Conservation (phyloP, 2,888 invertebrate genomes). For the Netelia inedita region DNA sequence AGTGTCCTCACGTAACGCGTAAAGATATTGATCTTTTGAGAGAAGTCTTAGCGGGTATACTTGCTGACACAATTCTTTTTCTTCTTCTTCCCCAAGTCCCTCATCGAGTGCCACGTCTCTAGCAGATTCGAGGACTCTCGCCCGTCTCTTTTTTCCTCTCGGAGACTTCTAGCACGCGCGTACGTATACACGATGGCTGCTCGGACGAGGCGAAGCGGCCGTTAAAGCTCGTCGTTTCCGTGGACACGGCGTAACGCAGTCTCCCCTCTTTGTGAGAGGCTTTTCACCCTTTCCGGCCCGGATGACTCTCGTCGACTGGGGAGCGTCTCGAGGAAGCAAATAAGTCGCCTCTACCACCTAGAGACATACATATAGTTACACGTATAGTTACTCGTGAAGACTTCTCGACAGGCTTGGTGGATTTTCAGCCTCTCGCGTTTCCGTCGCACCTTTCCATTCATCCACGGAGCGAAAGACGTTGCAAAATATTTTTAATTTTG, state of each 20-base stretch:
- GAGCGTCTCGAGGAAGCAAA: slow-evolving; percentile 47
- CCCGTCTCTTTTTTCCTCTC: background rate
- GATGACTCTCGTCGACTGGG: slow-evolving; percentile 34
- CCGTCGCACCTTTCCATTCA: slow-evolving; percentile 1
- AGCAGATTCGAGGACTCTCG: slow-evolving; percentile 21
- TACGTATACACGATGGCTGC: background rate
- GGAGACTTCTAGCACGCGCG: slow-evolving; percentile 14
- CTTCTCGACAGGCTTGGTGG: slow-evolving; percentile 35
- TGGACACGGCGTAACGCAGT: slow-evolving; percentile 37
- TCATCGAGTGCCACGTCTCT: slow-evolving; percentile 37
- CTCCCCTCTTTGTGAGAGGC: slow-evolving; percentile 1
- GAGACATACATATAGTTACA: slow-evolving; percentile 7
- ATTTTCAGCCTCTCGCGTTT: slow-evolving; percentile 18
- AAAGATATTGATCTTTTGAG: background rate
- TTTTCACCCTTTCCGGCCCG: slow-evolving; percentile 27
- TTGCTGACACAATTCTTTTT: slow-evolving; percentile 6
- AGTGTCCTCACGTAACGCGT: background rate
- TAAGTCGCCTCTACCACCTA: slow-evolving; percentile 42
- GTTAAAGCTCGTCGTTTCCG: slow-evolving; percentile 34
- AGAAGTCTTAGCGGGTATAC: slow-evolving; percentile 10
- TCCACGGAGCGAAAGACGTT: slow-evolving; percentile 32
- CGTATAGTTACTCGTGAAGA: slow-evolving; percentile 37
- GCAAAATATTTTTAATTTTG: slow-evolving; percentile 43
- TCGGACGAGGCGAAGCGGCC: slow-evolving; percentile 3
- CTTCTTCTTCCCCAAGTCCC: background rate